Base-by-base conservation (phyloP, 2,113 vertebrate species). In the Coturnix japonica region DNA sequence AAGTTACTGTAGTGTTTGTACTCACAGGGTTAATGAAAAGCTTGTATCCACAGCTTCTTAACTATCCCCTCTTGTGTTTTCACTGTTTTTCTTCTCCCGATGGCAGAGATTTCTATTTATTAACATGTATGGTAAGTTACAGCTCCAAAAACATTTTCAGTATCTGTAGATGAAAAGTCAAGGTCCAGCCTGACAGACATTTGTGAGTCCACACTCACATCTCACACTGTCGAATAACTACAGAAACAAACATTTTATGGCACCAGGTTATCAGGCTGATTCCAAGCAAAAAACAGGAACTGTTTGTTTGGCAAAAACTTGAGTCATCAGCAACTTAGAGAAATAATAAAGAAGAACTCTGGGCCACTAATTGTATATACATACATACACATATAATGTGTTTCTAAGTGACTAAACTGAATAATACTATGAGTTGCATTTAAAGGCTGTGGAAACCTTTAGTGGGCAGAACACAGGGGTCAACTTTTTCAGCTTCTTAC, bases 131-230 rank as follows among this genome's bases (percentile, higher is more conserved):
- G 15, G 28, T 10, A 76, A 70, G 18, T 41, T 64, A 64, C 2
- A 0, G 8, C 72, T 11, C 15, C 46, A 39, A 75, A 69, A 76
- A 66, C 0, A 9, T 30, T 75, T 78, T 51, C 3, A 53, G 31
- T 17, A 74, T 49, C n/a, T 85, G 23, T n/a, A 65, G 10, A 18
- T 21, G 28, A 82, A 91, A 93, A 90, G 12, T 7, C 23, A 85
- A 28, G 14, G 21, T 5, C 2, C 41, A 70, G 17, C 16, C 61
- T 41, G 13, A n/a, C 13, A 74, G 77, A 15, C 56, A 60, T 25
- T 43, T 57, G n/a, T 26, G 13, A 81, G 64, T 56, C 56, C 73
- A 83, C 51, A 81, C 10, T 90, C 22, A 43, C 10, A 11, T 67
- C 39, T 70, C 16, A 15, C 30, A 12, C 13, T 43, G n/a, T 7